Evolutionary conservation across 1,140 invertebrate genomes (phyloP).

Genomic region (Dendrolimus kikuchii): DNA sequence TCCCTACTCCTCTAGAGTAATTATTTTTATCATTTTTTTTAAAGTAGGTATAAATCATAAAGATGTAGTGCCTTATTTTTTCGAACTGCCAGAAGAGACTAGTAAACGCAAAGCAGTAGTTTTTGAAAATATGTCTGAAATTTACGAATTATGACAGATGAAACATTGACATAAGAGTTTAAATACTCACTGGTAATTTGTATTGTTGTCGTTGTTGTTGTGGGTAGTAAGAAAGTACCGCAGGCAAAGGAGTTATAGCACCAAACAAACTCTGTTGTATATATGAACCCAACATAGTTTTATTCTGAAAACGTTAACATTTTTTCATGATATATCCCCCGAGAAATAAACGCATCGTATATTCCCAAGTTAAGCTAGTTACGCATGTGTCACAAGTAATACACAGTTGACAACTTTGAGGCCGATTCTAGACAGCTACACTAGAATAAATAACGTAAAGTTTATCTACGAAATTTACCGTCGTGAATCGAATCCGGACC

Average conservation of each 20-base stretch:
- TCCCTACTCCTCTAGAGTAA: too few relatives aligned
- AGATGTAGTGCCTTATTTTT: too few relatives aligned
- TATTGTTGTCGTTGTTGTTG: conserved; percentile 55
- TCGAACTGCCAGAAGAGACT: too few relatives aligned
- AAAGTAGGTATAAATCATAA: too few relatives aligned
- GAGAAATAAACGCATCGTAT: neutral
- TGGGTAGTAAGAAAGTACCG: conserved; percentile 55
- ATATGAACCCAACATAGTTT: conserved; percentile 67
- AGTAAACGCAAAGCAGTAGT: neutral
- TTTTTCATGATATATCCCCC: neutral
- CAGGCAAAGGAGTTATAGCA: conserved; percentile 54
- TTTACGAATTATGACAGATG: neutral
- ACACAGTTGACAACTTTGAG: too few relatives aligned
- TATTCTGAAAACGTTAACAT: conserved; percentile 41
- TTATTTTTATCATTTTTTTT: too few relatives aligned
- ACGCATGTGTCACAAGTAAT: too few relatives aligned
- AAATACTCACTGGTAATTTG: conserved; percentile 47
- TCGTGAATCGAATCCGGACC: too few relatives aligned
- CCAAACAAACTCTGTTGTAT: conserved; percentile 65
- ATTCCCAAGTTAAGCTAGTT: too few relatives aligned
- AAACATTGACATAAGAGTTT: neutral
- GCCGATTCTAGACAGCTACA: too few relatives aligned
- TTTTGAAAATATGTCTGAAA: conserved; percentile 1
- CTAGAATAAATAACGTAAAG: too few relatives aligned
- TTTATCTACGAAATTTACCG: too few relatives aligned